Base-by-base conservation (phyloP, 2,797 vertebrate genomes). In the Thripadectes ignobilis region DNA sequence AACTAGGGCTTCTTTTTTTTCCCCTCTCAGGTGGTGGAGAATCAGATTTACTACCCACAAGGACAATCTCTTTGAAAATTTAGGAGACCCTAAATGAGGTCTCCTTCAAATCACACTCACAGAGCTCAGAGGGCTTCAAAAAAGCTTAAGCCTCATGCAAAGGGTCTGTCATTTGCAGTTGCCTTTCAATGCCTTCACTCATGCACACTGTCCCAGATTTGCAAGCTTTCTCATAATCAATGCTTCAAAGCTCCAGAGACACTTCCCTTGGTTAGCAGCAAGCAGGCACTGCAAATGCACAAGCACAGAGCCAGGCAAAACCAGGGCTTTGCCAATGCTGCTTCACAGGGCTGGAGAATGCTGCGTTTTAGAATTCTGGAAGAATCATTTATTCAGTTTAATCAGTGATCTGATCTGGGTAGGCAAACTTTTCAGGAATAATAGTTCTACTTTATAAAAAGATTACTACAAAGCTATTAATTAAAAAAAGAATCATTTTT, bases 261-360 rank as follows among this genome's bases (percentile, higher is more conserved):
- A 30, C 23, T 17, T 5, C 30, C 22, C 63, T 39, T 5, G 2
- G 16, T 17, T 2, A 45, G 57, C 2, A 61, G 34, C 0, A 0
- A 86, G 61, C 49, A 72, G 16, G 30, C 29, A 7, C 6, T 16
- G 9, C 0, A 2, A 34, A 46, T 5, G 18, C 54, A 69, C 14
- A 46, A 51, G 39, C 8, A 13, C 3, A 32, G 26, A 62, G 43
- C 24, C 30, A 38, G 5, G 3, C 48, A 77, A 32, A 91, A 30
- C 63, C 20, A 6, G 38, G 39, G 48, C 67, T 58, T 9, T 32
- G 36, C 21, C 55, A 85, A 0, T 12, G 13, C n/a, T 55, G 46
- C 27, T 59, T 55, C 39, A 45, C 0, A 58, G 24, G 24, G 5
- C 7, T 57, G 62, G 29, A 63, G 32, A 92, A 43, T 8, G 9